phyloP scores from a whole-genome alignment of 35 echinoderm and acorn worm species.

The Lytechinus variegatus region DNA sequence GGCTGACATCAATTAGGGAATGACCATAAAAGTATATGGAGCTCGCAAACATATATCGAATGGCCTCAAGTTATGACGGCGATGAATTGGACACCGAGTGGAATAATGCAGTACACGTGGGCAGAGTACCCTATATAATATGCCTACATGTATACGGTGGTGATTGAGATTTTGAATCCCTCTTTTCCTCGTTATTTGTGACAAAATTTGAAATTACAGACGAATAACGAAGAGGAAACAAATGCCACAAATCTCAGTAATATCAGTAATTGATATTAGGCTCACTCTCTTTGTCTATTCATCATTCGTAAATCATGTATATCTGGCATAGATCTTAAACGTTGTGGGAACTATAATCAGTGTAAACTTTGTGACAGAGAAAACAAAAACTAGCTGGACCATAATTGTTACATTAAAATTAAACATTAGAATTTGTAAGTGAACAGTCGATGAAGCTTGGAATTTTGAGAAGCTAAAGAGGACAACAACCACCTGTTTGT shows the following conservation, averaged over 20 bases:
- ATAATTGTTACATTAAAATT: background rate
- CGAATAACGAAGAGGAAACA: background rate
- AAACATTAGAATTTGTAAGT: background rate
- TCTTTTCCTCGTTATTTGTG: background rate
- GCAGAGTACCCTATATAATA: background rate
- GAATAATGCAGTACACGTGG: background rate
- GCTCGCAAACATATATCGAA: background rate
- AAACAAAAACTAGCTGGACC: background rate
- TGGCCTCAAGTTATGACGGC: background rate
- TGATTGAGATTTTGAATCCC: background rate
- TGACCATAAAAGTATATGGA: slow-evolving; percentile 13
- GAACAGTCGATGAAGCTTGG: background rate
- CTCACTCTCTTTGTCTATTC: background rate
- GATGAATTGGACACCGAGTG: slow-evolving; percentile 5
- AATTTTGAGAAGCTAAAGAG: background rate
- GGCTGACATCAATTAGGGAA: background rate
- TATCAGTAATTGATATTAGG: background rate
- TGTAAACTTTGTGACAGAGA: background rate
- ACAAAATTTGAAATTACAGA: background rate
- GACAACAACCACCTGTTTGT: background rate
- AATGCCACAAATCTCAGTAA: background rate
- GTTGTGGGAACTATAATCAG: background rate
- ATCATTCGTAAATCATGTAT: too few species aligned
- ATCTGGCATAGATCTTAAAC: background rate
- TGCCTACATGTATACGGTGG: background rate